These are phyloP conservation scores for Benthosema pterotum DNA, from an alignment of 2,797 vertebrate species.

Conservation along the genomic window DNA sequence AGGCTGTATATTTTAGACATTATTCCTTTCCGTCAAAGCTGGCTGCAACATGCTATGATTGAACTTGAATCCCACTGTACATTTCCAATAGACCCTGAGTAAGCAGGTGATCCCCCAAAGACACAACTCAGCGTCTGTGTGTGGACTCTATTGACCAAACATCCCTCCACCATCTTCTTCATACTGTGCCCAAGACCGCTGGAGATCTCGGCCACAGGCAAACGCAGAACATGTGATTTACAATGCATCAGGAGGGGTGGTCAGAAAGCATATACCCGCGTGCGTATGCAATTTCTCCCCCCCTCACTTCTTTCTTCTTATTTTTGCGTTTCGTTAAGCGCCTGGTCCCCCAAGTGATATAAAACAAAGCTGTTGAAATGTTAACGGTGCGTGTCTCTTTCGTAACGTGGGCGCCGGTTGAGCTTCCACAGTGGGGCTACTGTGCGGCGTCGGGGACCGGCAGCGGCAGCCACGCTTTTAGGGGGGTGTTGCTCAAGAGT, in stretches of 20 bases:
- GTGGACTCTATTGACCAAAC: slow-evolving; percentile 4
- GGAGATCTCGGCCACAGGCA: slow-evolving; percentile 41
- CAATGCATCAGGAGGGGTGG: slow-evolving; percentile 30
- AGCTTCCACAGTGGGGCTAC: slow-evolving; percentile 53
- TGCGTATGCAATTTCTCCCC: slow-evolving; percentile 26
- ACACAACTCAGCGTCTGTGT: neutral
- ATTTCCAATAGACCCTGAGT: neutral
- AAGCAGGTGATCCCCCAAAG: slow-evolving; percentile 4
- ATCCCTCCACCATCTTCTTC: slow-evolving; percentile 21
- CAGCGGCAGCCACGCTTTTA: slow-evolving; percentile 16
- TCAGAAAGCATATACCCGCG: slow-evolving; percentile 40
- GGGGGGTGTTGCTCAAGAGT: slow-evolving; percentile 40
- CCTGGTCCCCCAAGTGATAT: slow-evolving; percentile 49
- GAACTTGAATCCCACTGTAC: neutral
- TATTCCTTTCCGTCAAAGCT: too few relatives aligned
- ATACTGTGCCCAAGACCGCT: slow-evolving; percentile 34
- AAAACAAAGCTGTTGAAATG: slow-evolving; percentile 70
- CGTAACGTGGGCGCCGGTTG: slow-evolving; percentile 26
- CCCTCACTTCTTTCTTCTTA: neutral
- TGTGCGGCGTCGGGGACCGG: slow-evolving; percentile 42
- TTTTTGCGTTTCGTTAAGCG: neutral
- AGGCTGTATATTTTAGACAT: too few relatives aligned
- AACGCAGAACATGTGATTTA: slow-evolving; percentile 52
- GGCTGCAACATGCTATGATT: too few relatives aligned
- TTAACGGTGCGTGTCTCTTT: slow-evolving; percentile 59